These are phyloP conservation scores for Eulemur mongoz DNA, from an alignment of 2,797 vertebrate genomes.

Conservation along the genomic window DNA sequence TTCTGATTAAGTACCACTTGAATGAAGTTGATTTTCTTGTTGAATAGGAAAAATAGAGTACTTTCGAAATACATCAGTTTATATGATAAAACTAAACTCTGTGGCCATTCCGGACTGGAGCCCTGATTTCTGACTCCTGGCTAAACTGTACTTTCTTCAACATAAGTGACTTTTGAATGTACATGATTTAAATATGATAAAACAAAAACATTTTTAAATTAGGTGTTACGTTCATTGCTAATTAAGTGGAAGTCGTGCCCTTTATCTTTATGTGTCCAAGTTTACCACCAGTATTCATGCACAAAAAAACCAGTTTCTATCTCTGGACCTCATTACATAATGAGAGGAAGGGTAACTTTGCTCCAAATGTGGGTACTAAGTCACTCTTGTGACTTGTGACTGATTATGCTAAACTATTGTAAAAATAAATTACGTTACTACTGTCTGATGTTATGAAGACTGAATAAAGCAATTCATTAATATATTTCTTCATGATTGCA, in stretches of 20 bases:
- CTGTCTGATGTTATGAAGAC: background rate
- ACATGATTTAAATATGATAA: background rate
- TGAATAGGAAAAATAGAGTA: background rate
- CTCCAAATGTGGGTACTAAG: background rate
- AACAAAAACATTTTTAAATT: background rate
- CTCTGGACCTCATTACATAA: background rate
- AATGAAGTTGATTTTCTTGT: background rate
- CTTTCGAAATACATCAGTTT: background rate
- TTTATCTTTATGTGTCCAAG: background rate
- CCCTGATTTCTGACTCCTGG: background rate
- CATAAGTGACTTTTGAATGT: background rate
- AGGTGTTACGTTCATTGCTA: background rate
- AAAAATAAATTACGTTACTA: background rate
- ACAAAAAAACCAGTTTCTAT: background rate
- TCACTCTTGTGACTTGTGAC: background rate
- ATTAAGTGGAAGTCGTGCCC: background rate
- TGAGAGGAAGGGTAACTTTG: background rate
- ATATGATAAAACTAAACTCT: background rate
- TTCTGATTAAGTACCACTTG: background rate
- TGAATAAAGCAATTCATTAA: background rate
- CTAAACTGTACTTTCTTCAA: background rate
- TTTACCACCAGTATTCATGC: background rate
- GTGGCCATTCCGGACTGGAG: background rate
- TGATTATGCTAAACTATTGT: background rate
- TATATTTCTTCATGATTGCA: background rate